Evolutionary conservation across 2,888 invertebrate genomes (phyloP).

Genomic region (Limenitis camilla): DNA sequence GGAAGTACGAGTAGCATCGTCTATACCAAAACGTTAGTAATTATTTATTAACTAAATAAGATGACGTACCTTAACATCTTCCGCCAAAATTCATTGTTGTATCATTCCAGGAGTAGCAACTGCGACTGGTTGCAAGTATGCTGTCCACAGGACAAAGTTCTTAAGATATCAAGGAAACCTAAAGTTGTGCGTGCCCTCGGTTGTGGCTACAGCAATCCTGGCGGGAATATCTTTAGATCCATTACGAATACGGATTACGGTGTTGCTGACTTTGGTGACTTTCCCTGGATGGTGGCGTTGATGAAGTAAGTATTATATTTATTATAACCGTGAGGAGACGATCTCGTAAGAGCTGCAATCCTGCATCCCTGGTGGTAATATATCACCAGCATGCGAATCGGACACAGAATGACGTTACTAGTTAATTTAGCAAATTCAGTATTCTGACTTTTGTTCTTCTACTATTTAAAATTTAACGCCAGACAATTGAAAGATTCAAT

Average conservation of each 20-base stretch:
- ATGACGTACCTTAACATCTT: too few relatives aligned
- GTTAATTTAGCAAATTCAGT: too few relatives aligned
- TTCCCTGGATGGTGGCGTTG: conserved; percentile 24
- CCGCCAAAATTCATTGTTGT: too few relatives aligned
- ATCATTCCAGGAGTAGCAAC: background rate
- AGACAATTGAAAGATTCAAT: too few relatives aligned
- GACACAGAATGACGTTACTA: too few relatives aligned
- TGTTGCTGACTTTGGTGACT: conserved; percentile 22
- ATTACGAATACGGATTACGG: background rate
- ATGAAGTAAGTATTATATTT: conserved; percentile 11
- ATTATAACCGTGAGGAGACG: too few relatives aligned
- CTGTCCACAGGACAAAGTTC: background rate
- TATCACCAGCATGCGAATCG: too few relatives aligned
- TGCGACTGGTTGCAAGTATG: background rate
- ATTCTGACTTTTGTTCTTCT: too few relatives aligned
- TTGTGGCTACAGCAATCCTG: conserved; percentile 10
- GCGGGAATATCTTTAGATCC: background rate
- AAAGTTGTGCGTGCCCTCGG: background rate
- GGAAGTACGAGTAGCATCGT: too few relatives aligned
- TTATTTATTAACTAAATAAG: too few relatives aligned
- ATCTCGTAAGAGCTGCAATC: background rate
- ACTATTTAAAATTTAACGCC: too few relatives aligned
- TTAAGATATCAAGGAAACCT: background rate
- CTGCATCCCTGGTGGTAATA: background rate
- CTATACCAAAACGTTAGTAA: too few relatives aligned